Conservation (phyloP, 2,888 invertebrate genomes). For the Abrostola triplasia region DNA sequence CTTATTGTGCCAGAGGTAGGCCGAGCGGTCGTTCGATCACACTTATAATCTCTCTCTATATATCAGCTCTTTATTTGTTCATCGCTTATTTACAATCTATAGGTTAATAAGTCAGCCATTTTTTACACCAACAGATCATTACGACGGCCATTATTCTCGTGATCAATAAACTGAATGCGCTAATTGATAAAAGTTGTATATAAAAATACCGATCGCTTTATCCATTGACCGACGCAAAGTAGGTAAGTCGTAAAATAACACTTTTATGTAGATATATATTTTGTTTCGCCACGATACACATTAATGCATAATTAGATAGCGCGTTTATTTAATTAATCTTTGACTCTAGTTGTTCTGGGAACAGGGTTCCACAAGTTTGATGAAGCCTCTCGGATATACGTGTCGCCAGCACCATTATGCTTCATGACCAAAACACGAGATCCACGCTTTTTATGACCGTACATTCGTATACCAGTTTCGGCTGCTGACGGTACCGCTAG, state of each 20-base stretch:
- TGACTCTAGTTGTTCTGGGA: constrained; percentile 20
- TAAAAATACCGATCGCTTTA: constrained; percentile 23
- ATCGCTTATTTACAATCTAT: constrained; percentile 18
- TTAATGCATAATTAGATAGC: constrained; percentile 23
- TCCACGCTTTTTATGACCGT: constrained; percentile 55
- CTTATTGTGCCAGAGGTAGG: too few species aligned
- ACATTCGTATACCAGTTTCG: constrained; percentile 64
- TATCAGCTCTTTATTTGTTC: constrained; percentile 21
- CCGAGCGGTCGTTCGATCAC: background rate
- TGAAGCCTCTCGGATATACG: constrained; percentile 53
- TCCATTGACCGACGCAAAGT: constrained; percentile 32
- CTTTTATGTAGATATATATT: constrained; percentile 19
- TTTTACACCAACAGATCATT: constrained; percentile 28
- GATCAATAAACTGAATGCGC: constrained; percentile 34
- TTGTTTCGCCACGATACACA: constrained; percentile 17
- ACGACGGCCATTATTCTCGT: constrained; percentile 46
- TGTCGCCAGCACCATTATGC: constrained; percentile 48
- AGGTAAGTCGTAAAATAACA: constrained; percentile 31
- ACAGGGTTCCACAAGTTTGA: constrained; percentile 41
- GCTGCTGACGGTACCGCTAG: constrained; percentile 61
- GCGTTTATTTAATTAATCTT: constrained; percentile 30
- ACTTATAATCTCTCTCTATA: background rate
- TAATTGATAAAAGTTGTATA: constrained; percentile 39
- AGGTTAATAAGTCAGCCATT: constrained; percentile 34
- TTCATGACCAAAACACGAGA: constrained; percentile 53